Percentiles rank a stretch among this genome's conserved stretches.
Conservation (phyloP, 1,140 invertebrate genomes). For the Arion vulgaris region DNA sequence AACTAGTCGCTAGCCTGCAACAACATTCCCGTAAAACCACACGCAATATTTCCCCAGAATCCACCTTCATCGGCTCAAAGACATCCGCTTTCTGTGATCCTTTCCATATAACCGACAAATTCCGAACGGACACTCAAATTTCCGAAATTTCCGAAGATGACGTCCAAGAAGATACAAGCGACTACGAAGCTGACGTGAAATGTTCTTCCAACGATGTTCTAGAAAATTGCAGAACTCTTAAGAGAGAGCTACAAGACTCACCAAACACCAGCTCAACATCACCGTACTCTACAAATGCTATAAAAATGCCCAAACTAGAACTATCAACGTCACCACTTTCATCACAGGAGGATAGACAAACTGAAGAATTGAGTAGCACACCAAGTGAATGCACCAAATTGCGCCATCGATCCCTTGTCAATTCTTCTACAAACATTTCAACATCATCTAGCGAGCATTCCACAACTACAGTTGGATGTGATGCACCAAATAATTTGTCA, state of each 20-base stretch:
- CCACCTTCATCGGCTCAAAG: slow-evolving; percentile 23
- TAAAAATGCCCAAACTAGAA: neutral
- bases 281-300: neutral
- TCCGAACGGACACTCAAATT: neutral
- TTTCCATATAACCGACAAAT: slow-evolving; percentile 34
- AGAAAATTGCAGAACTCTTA: neutral
- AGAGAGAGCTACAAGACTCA: neutral
- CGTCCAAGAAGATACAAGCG: slow-evolving; percentile 50
- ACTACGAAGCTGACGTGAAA: slow-evolving; percentile 57
- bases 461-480: neutral
- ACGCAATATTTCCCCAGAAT: slow-evolving; percentile 14
- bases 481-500: slow-evolving; percentile 55
- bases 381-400: slow-evolving; percentile 31
- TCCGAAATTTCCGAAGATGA: slow-evolving; percentile 32
- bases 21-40: neutral
- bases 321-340: neutral
- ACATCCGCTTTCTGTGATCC: neutral
- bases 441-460: neutral
- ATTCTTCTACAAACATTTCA: neutral
- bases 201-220: slow-evolving; percentile 40
- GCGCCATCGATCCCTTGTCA: slow-evolving; percentile 18
- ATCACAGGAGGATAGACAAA: neutral
- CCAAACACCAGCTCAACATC: neutral
- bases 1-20: slow-evolving; percentile 13
- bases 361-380: neutral